Percentiles rank a stretch among this genome's conserved stretches.
phyloP scores from a whole-genome alignment of 2,888 invertebrate species.

The Diadegma fenestrale region DNA sequence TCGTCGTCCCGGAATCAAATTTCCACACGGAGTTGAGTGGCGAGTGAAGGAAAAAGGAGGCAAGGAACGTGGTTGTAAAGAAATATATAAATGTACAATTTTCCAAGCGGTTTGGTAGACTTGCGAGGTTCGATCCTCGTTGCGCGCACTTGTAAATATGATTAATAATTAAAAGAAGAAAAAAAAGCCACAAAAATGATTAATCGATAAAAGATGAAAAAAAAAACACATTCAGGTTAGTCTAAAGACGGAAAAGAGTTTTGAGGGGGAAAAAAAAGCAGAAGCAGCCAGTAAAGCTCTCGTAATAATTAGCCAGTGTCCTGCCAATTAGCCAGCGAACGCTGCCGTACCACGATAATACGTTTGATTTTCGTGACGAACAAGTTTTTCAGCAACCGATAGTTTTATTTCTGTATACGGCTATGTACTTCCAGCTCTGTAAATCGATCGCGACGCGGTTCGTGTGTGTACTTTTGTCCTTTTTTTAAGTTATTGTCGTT shows the following conservation, averaged over 20 bases:
- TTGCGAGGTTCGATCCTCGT: constrained; percentile 46
- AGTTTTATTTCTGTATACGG: constrained; percentile 63
- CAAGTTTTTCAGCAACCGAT: constrained; percentile 48
- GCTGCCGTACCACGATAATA: constrained; percentile 75
- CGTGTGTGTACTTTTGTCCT: constrained; percentile 11
- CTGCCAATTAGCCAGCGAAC: constrained; percentile 75
- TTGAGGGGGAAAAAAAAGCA: constrained; percentile 22
- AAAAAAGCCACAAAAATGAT: constrained; percentile 11
- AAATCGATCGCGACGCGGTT: constrained; percentile 53
- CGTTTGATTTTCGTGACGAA: constrained; percentile 54
- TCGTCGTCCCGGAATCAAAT: constrained; percentile 2
- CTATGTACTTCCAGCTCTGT: constrained; percentile 61
- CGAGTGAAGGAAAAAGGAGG: not conserved
- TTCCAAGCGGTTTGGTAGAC: constrained; percentile 46
- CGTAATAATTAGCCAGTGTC: constrained; percentile 68
- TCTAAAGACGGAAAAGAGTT: constrained; percentile 4
- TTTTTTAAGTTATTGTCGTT: constrained; percentile 9
- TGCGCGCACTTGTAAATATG: constrained; percentile 60
- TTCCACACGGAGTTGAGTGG: constrained; percentile 3
- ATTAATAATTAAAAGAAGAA: constrained; percentile 21
- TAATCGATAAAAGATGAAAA: constrained; percentile 15
- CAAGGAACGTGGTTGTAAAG: constrained; percentile 46
- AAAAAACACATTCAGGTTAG: constrained; percentile 18
- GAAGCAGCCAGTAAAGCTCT: constrained; percentile 54
- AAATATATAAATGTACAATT: constrained; percentile 58